Conservation (phyloP, 2,888 invertebrate species). For the Agapostemon virescens region DNA sequence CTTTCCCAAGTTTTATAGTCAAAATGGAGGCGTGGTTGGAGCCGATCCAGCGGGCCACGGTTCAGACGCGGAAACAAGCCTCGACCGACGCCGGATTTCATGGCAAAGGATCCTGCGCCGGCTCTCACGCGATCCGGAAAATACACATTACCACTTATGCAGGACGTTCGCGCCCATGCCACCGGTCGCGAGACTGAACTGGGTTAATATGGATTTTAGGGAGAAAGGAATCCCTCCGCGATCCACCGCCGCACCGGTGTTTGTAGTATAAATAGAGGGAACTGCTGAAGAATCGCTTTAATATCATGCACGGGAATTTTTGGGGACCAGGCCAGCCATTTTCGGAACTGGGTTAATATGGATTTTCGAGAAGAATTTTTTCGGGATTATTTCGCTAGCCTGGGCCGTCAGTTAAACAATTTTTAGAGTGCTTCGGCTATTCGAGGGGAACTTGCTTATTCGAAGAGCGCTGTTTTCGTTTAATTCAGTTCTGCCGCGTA, state of each 20-base stretch:
- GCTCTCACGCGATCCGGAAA: not conserved
- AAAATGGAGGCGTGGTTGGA: constrained; percentile 75
- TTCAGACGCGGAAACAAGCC: constrained; percentile 41
- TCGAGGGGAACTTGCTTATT: not conserved
- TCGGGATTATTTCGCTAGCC: not conserved
- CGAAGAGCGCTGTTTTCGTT: not conserved
- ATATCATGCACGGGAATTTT: not conserved
- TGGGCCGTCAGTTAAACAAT: not conserved
- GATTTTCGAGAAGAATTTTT: not conserved
- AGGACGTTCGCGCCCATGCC: not conserved
- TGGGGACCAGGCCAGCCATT: not conserved
- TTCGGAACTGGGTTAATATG: not conserved
- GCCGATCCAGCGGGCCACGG: constrained; percentile 64
- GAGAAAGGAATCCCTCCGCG: not conserved
- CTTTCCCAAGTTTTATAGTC: constrained; percentile 66
- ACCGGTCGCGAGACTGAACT: not conserved
- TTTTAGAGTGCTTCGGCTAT: not conserved
- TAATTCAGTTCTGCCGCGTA: not conserved
- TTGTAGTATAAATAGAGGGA: not conserved
- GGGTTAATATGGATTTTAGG: constrained; percentile 4
- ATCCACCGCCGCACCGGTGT: not conserved
- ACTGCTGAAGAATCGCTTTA: not conserved
- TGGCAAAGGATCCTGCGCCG: not conserved
- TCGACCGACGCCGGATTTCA: constrained; percentile 7
- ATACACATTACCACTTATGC: constrained; percentile 13